Base-by-base conservation (phyloP, 64 coral and sea anemone genomes). In the Trachythela sp. region DNA sequence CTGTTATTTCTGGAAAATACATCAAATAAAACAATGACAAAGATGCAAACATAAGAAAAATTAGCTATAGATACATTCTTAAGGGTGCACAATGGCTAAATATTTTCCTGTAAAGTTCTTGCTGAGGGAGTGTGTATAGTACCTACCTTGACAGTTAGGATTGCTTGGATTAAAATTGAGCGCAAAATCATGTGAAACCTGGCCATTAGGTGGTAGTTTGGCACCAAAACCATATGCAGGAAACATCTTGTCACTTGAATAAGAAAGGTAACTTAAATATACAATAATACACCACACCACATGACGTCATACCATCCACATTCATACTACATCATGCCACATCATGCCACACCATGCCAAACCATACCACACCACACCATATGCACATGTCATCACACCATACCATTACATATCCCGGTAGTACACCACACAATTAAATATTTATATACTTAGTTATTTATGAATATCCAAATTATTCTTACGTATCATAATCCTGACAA, bases 131-230 rank as follows among this genome's bases (percentile, higher is more conserved):
- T 18, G 13, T 20, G 9, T 22, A 4, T 3, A 36, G 6, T 9
- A 77, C 50, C 29, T 89, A 97, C 95, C 95, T 89, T 84, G 86
- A 88, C 95, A 97, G 39, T 92, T 94, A 13, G 95, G 95, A 70
- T 97, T 97, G 45, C 17, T 85, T 35, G 93, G 92, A 83, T 97
- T 97, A 49, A 97, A 97, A 64, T 97, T 97, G 39, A 97, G 48
- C n/a, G 95, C 92, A 97, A 97, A 97, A 52, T 97, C 90, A 58
- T 97, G 95, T 18, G 93, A 97, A 48, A 97, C 95, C 90, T 97
- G 37, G 76, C 87, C 87, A 31, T 1, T 68, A 34, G 92, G 95
- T 67, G 95, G 95, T 90, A 97, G 36, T 89, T 88, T 97, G 83
- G 95, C 95, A 54, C 95, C 95, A 92, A 97, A 97, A 42, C 95